These are phyloP conservation scores for Helostoma temminkii DNA, from an alignment of 2,797 vertebrate genomes.

Conservation along the genomic window DNA sequence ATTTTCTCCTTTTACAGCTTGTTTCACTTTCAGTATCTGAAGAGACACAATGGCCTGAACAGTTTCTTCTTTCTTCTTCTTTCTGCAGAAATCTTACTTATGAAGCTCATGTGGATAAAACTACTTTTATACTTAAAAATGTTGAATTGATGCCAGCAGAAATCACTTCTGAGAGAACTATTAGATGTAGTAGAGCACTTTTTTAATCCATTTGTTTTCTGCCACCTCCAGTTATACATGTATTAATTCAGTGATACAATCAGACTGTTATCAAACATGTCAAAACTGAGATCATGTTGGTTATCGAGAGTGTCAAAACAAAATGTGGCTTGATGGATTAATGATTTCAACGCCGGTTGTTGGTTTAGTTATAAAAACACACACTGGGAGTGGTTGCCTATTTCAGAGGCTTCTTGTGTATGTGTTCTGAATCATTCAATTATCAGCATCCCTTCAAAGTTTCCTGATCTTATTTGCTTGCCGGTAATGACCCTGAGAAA, in stretches of 20 bases:
- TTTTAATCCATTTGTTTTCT: no score
- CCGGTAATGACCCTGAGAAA: constrained; percentile 54
- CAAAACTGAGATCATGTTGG: constrained; percentile 2
- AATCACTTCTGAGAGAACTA: no score
- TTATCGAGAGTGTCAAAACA: constrained; percentile 45
- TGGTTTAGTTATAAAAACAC: constrained; percentile 58
- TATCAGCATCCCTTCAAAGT: constrained; percentile 69
- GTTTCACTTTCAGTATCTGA: no score
- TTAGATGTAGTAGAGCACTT: no score
- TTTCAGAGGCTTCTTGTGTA: constrained; percentile 33
- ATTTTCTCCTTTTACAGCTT: no score
- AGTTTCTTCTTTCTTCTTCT: no score
- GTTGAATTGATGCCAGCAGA: no score
- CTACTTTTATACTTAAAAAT: no score
- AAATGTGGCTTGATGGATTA: constrained; percentile 46
- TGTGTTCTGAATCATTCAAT: constrained; percentile 68
- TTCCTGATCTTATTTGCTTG: constrained; percentile 72
- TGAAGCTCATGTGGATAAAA: no score
- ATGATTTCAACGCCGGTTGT: constrained; percentile 45
- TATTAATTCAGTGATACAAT: constrained; percentile 11
- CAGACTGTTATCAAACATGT: constrained; percentile 8
- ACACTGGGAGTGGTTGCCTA: constrained; percentile 57
- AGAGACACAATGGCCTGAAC: no score
- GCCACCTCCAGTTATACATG: neutral
- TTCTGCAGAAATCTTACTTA: no score